Percentiles rank a stretch among this genome's conserved stretches.
These are phyloP conservation scores for Mirza zaza DNA, from an alignment of 2,113 vertebrate species.

Conservation along the genomic window DNA sequence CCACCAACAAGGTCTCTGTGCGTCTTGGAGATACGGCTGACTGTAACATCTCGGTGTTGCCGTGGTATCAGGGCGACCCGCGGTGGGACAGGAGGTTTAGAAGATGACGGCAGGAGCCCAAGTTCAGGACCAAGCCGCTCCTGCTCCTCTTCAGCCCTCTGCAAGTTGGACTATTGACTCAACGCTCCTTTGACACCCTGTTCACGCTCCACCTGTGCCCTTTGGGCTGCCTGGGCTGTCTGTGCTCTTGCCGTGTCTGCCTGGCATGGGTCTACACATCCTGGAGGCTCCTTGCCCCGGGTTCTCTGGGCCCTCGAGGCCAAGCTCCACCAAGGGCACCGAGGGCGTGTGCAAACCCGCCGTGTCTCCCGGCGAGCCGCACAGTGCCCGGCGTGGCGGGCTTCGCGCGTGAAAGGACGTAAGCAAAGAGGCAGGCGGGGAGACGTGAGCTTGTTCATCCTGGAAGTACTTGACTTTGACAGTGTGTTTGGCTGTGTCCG, in stretches of 20 bases:
- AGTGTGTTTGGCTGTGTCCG: too few species aligned
- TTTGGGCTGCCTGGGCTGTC: background rate
- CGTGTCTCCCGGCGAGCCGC: background rate
- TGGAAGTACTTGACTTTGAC: too few species aligned
- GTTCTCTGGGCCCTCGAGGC: background rate
- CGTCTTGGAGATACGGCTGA: fast-evolving
- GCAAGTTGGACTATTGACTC: background rate
- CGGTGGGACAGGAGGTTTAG: background rate
- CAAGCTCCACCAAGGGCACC: background rate
- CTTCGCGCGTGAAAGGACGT: background rate
- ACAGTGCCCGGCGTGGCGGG: background rate
- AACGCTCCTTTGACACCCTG: fast-evolving
- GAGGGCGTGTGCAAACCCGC: background rate
- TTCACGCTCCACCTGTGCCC: background rate
- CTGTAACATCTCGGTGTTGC: too few species aligned
- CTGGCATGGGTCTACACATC: background rate
- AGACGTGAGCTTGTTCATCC: background rate
- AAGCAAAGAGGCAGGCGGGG: background rate
- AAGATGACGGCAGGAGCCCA: too few species aligned
- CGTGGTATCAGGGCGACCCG: fast-evolving
- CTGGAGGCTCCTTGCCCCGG: background rate
- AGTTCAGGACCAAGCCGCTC: background rate
- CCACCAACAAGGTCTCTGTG: background rate
- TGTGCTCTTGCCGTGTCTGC: background rate
- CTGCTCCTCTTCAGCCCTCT: background rate